phyloP scores from a whole-genome alignment of 2,113 vertebrate species.

The Macrotus californicus region DNA sequence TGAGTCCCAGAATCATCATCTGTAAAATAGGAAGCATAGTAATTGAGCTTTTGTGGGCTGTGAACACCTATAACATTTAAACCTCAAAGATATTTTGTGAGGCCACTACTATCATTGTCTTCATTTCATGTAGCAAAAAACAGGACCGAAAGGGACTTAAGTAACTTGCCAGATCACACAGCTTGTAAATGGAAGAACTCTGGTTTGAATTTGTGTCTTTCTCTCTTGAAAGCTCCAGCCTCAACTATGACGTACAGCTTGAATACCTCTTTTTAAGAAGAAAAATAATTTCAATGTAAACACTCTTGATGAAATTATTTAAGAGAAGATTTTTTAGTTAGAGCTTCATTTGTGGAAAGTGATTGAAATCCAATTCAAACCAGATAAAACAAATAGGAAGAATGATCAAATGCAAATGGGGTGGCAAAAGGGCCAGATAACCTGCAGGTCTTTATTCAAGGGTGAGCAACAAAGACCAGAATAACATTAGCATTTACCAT shows the following conservation, averaged over 20 bases:
- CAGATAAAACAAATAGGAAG: neutral
- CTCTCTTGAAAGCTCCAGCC: neutral
- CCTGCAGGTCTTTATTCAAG: neutral
- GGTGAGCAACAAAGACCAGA: neutral
- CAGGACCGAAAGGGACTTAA: neutral
- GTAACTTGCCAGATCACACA: neutral
- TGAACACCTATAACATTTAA: neutral
- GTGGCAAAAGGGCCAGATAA: neutral
- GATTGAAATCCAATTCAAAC: neutral
- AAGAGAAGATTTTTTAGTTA: neutral
- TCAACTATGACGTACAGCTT: neutral
- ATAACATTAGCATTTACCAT: neutral
- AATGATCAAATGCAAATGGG: neutral
- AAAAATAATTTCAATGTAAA: neutral
- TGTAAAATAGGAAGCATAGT: neutral
- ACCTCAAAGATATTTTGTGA: neutral
- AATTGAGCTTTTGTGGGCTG: neutral
- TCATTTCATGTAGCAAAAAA: conserved; percentile 7
- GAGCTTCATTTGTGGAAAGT: neutral
- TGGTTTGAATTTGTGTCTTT: neutral
- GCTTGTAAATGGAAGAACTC: neutral
- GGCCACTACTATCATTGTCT: neutral
- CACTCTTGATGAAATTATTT: neutral
- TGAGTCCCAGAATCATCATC: neutral
- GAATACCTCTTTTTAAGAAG: neutral